Percentiles rank a stretch among this genome's conserved stretches.
Evolutionary conservation across 1,140 invertebrate species (phyloP).

Genomic region (Leptinotarsa texana): DNA sequence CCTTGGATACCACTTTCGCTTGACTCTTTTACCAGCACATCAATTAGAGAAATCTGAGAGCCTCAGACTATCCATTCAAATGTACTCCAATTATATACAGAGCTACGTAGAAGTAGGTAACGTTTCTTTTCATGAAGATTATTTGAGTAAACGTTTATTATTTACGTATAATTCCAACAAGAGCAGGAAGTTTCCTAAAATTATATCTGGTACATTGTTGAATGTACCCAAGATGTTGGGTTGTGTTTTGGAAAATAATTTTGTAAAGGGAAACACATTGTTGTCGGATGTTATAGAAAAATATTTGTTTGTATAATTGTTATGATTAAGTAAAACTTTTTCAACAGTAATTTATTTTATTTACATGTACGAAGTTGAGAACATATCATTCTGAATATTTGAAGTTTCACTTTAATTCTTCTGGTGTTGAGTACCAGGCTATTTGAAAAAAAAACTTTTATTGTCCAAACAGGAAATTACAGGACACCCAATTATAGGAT

Average conservation of each 20-base stretch:
- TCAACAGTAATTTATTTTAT: too few species aligned
- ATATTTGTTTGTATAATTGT: not conserved
- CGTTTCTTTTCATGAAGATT: constrained; percentile 66
- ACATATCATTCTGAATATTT: too few species aligned
- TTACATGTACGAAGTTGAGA: too few species aligned
- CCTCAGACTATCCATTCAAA: constrained; percentile 65
- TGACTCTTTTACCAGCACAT: constrained; percentile 61
- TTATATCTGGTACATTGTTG: constrained; percentile 67
- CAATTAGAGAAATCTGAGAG: constrained; percentile 64
- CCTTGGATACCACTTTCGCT: constrained; percentile 65
- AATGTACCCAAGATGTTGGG: constrained; percentile 67
- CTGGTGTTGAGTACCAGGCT: too few species aligned
- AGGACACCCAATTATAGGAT: too few species aligned
- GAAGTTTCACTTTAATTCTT: too few species aligned
- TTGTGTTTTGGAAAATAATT: constrained; percentile 67
- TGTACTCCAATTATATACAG: constrained; percentile 65
- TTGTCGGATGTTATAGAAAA: constrained; percentile 36
- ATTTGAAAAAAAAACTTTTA: too few species aligned
- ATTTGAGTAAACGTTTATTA: constrained; percentile 69
- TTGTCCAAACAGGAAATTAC: too few species aligned
- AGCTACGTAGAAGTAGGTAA: constrained; percentile 69
- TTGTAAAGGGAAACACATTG: constrained; percentile 35
- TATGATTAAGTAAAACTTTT: too few species aligned
- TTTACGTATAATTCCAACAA: constrained; percentile 62
- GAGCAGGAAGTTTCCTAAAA: constrained; percentile 59